Evolutionary conservation across 2,888 invertebrate species (phyloP), one percentile per base, ranked within the genome.

Genomic region (Leistus spinibarbis): DNA sequence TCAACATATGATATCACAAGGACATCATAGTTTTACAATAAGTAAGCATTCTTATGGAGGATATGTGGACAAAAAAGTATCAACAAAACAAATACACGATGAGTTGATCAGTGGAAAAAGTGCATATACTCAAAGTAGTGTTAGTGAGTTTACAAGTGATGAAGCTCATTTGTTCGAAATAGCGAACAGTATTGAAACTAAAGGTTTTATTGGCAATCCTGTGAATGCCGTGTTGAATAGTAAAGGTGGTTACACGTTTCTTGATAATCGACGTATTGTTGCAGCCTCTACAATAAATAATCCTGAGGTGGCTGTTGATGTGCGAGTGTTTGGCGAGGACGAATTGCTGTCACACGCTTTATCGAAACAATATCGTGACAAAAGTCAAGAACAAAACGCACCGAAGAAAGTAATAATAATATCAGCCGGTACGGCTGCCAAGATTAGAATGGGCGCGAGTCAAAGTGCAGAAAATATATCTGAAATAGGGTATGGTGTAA

Each of bases 11-110:
- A 73, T 76, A 23, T 17, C 27, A 53, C 64, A 72, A 53, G 76
- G 69, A 5, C 72, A 54, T 40, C 70, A 71, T 62, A 17, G 24
- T 5, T 68, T 64, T 72, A 64, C 72, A 10, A 60, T 72, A 20
- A 17, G n/a, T 24, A 22, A 16, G 27, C 23, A 63, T n/a, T 17
- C 22, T 7, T 69, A 65, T 22, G 69, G 76, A 1, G 23, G 69
- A 7, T 22, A 63, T 40, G 53, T 9, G 53, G 40, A 19, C 9
- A 40, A 40, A 40, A 3, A 0, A 17, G 40, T 27, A 9, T 16
- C 53, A 16, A 62, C 20, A 17, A 53, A 20, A 13, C n/a, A 70
- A 9, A n/a, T 63, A 24, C 23, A 56, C 40, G 63, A 70, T 27
- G 54, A 53, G 19, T 22, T 62, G 53, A 13, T 23, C 24, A 13